phyloP scores from a whole-genome alignment of 1,140 invertebrate species.

The Drosophila gunungcola region DNA sequence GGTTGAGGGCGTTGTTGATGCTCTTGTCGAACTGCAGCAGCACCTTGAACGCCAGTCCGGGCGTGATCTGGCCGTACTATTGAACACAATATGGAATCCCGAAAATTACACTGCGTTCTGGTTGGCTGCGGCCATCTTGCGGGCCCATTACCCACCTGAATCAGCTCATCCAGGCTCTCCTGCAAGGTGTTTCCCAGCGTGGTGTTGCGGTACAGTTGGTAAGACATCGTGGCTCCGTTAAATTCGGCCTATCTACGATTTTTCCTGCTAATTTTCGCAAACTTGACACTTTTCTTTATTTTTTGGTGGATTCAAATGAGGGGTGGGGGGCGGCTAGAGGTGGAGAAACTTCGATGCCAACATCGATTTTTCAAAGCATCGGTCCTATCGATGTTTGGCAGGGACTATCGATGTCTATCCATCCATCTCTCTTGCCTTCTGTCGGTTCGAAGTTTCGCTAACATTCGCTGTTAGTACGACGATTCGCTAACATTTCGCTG shows the following conservation, averaged over 20 bases:
- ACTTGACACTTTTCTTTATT: too few relatives aligned
- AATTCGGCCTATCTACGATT: too few relatives aligned
- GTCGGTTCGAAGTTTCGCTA: too few relatives aligned
- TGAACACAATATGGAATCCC: slow-evolving; percentile 84
- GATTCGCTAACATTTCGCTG: too few relatives aligned
- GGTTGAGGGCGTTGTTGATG: slow-evolving; percentile 97
- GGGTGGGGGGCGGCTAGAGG: too few relatives aligned
- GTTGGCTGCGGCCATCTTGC: slow-evolving; percentile 17
- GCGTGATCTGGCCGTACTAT: slow-evolving; percentile 98
- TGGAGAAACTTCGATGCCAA: too few relatives aligned
- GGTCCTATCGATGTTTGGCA: too few relatives aligned
- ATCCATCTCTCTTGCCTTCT: too few relatives aligned
- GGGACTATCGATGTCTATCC: too few relatives aligned
- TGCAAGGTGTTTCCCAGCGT: slow-evolving; percentile 98
- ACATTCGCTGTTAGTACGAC: too few relatives aligned
- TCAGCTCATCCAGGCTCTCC: slow-evolving; percentile 97
- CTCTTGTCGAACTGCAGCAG: slow-evolving; percentile 98
- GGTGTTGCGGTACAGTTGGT: slow-evolving; percentile 99
- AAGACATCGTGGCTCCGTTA: slow-evolving; percentile 89
- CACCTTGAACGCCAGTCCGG: slow-evolving; percentile 95
- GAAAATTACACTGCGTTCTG: slow-evolving; percentile 34
- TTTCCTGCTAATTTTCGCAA: neutral
- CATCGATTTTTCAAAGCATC: too few relatives aligned
- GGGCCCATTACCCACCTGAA: slow-evolving; percentile 88
- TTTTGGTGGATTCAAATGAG: too few relatives aligned